Evolutionary conservation across 2,113 vertebrate species (phyloP), one percentile per base, ranked within the genome.

Genomic region (Amphilophus citrinellus): DNA sequence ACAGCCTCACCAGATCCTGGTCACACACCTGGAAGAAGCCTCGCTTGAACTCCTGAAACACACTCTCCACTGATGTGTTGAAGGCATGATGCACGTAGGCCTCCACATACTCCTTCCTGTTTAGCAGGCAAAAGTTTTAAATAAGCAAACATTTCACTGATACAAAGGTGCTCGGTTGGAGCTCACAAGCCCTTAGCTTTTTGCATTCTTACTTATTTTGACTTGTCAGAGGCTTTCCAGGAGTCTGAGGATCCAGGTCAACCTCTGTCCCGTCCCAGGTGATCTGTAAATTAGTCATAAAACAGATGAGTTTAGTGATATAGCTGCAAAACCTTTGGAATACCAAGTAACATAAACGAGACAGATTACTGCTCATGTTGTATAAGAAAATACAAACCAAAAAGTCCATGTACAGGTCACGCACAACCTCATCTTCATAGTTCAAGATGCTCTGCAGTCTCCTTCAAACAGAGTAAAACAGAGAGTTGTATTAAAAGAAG

Each of bases 21-120:
- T 96, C 84, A 59, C 95, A 96, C 60, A 96, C 93, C 89, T 83
- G 95, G 90, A 95, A 96, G 94, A 98, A 96, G 79, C 97, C 97
- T 58, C 76, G 94, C 84, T 84, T 92, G 91, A 98, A 97, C 84
- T 96, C 96, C 35, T 93, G 86, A 87, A 96, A 97, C 79, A 94
- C 30, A 1, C 4, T 77, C 10, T 95, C 85, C 63, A 97, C 96
- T 11, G 97, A 97, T 50, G 80, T 83, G 89, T 96, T 96, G 87
- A 98, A 95, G 65, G 89, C 89, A 9, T 97, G 94, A 79, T 95
- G 91, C 62, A 97, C 77, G 5, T 86, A 97, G 80, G 95, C 93
- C 4, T 93, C 93, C 66, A 97, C 95, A 91, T 96, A 97, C 58
- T 95, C 89, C 71, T 81, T 84, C 92, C 97, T 98, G 91, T 5